These are phyloP conservation scores for Nephila pilipes DNA, from an alignment of 1,140 invertebrate species.

Conservation along the genomic window DNA sequence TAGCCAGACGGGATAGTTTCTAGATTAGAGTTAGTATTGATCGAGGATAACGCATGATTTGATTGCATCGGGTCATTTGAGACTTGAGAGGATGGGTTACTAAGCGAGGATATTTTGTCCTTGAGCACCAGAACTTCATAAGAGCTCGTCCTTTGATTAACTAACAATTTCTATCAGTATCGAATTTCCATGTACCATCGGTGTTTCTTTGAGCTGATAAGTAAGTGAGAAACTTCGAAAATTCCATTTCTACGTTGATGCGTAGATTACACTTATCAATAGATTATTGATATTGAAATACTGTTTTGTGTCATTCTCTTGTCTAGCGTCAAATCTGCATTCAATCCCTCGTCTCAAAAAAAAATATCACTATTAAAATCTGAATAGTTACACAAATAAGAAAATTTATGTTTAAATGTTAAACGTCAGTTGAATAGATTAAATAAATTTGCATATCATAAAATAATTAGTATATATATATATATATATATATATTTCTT, in stretches of 20 bases:
- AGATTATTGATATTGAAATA: neutral
- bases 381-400: no score
- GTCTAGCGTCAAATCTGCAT: no score
- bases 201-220: neutral
- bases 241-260: neutral
- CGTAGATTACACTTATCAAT: neutral
- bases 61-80: slow-evolving; percentile 48
- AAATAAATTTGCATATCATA: no score
- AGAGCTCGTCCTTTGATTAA: slow-evolving; percentile 16
- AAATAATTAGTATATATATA: no score
- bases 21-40: slow-evolving; percentile 26
- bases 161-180: neutral
- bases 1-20: neutral
- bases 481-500: no score
- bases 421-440: no score
- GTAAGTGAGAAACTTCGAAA: neutral
- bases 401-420: no score
- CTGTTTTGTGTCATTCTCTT: neutral
- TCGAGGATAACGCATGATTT: slow-evolving; percentile 50
- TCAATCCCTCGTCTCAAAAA: no score
- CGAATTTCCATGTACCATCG: neutral
- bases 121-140: slow-evolving; percentile 12
- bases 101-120: slow-evolving; percentile 27
- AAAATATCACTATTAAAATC: no score
- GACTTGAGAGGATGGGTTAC: slow-evolving; percentile 31